Evolutionary conservation across 2,797 vertebrate species (phyloP).

Genomic region (Acanthurus tractus): DNA sequence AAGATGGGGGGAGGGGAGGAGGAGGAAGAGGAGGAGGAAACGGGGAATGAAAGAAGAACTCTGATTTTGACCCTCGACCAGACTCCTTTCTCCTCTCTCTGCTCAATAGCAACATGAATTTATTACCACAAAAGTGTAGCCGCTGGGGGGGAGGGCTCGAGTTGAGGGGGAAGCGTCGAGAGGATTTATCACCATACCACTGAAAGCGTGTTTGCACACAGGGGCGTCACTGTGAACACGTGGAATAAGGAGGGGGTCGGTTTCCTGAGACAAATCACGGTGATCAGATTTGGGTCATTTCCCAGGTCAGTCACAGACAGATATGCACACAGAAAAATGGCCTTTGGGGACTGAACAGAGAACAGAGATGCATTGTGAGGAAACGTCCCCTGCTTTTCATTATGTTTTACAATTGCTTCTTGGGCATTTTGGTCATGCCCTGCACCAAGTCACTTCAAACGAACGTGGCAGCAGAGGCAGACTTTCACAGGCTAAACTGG

Average conservation of each 20-base stretch:
- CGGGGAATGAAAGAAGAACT: conserved; percentile 56
- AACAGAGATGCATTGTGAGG: conserved; percentile 67
- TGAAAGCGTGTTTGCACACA: conserved; percentile 56
- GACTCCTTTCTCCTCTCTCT: conserved; percentile 48
- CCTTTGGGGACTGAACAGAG: conserved; percentile 43
- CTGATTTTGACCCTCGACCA: conserved; percentile 43
- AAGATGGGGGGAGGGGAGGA: conserved; percentile 19
- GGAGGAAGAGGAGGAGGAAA: conserved; percentile 4
- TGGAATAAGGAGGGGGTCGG: conserved; percentile 52
- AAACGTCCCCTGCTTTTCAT: conserved; percentile 60
- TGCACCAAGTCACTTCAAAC: conserved; percentile 26
- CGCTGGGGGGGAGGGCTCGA: conserved; percentile 32
- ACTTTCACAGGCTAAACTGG: neutral
- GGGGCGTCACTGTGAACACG: conserved; percentile 58
- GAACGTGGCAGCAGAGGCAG: conserved; percentile 6
- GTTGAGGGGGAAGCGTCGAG: conserved; percentile 31
- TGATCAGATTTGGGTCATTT: conserved; percentile 72
- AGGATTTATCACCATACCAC: conserved; percentile 71
- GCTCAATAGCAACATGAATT: conserved; percentile 73
- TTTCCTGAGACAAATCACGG: conserved; percentile 80
- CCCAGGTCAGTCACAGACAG: conserved; percentile 51
- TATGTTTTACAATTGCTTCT: conserved; percentile 48
- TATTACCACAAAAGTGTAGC: conserved; percentile 50
- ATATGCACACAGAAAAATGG: conserved; percentile 52
- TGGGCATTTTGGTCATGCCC: conserved; percentile 6